Evolutionary conservation across 2,888 invertebrate species (phyloP), one percentile per base, ranked within the genome.

Genomic region (Pemphredon lugubris): DNA sequence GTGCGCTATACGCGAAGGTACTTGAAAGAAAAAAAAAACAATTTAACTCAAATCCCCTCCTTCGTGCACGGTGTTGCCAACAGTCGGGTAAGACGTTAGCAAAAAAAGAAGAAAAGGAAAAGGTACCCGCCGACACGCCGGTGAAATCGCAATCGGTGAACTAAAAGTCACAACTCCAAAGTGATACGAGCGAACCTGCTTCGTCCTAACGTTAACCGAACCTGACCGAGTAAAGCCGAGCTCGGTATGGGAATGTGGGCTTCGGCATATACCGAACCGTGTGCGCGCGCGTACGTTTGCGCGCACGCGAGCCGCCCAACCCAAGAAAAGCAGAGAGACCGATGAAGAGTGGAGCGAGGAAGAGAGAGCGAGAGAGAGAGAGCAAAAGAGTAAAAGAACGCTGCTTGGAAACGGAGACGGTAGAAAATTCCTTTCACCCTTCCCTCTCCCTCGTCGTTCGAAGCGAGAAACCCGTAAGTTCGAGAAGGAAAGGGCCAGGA

Each of bases 401-500:
- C 53, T 39, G 73, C 55, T 73, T 63, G 68, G 73, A 74, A 65
- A 77, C 66, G 67, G 58, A 73, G 74, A 74, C 44, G 60, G 71
- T 9, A 61, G 65, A 75, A 63, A 75, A 75, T 75, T 75, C 75
- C 75, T 75, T 75, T 75, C 74, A 75, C 67, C 71, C 75, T 73
- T 60, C 63, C 65, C 61, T 61, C 66, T 61, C 70, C 18, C 60
- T 60, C 64, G 51, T 50, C 55, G 58, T 57, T 42, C 23, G 57
- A 47, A 53, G 53, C 42, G 47, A 23, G 37, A 64, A 58, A 53
- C 53, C 42, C 26, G 57, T 16, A 11, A 6, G 13, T 6, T 6
- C 23, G 21, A 30, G 37, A 39, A 47, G 47, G 37, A 30, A 32
- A 21, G 32, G 51, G 53, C 23, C 11, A 42, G n/a, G 44, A 47